Percentiles rank a stretch among this genome's conserved stretches.
Evolutionary conservation across 2,797 vertebrate species (phyloP).

Genomic region (Calcarius lapponicus): DNA sequence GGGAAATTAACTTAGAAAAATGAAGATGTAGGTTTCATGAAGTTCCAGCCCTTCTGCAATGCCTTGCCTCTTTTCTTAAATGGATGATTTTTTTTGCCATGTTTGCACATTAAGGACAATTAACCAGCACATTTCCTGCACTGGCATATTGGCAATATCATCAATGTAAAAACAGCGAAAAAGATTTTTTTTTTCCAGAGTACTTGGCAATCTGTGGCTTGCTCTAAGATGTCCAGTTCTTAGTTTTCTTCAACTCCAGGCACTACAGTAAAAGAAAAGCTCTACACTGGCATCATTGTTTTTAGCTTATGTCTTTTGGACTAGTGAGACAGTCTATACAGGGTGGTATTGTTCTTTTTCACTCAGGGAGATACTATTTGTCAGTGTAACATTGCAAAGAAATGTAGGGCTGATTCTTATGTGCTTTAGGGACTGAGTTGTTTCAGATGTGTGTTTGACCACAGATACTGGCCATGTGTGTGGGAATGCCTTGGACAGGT

Average conservation of each 20-base stretch:
- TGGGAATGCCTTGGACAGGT: not conserved
- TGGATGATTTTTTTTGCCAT: not conserved
- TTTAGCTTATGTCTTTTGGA: not conserved
- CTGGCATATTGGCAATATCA: not conserved
- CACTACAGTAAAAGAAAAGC: not conserved
- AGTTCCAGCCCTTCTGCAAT: not conserved
- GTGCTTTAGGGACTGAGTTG: not conserved
- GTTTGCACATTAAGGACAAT: not conserved
- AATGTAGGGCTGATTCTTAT: not conserved
- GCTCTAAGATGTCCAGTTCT: not conserved
- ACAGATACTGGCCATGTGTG: not conserved
- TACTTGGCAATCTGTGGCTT: not conserved
- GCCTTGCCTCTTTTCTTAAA: not conserved
- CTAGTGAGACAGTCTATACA: not conserved
- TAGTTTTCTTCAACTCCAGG: not conserved
- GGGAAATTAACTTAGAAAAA: constrained; percentile 20
- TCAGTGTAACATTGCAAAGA: not conserved
- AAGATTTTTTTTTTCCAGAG: not conserved
- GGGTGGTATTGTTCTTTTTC: not conserved
- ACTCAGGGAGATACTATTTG: not conserved
- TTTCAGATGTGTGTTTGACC: not conserved
- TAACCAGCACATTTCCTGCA: not conserved
- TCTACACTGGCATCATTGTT: not conserved
- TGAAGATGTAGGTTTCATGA: not conserved
- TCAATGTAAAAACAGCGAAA: not conserved